Conservation (phyloP, 2,888 invertebrate species). For the Helobdella robusta region DNA sequence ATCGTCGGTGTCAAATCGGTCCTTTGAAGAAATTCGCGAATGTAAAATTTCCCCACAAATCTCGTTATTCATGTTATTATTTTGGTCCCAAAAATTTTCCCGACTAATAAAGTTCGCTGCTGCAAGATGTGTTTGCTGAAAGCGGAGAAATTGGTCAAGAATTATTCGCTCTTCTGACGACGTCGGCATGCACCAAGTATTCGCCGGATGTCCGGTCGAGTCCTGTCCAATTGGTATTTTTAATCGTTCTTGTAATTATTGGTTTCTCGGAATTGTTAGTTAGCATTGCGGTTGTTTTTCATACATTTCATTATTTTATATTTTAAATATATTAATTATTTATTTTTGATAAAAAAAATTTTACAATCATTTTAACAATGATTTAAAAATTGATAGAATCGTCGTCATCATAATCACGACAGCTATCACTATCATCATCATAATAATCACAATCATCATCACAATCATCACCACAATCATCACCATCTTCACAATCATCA, state of each 20-base stretch:
- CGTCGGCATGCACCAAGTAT: conserved; percentile 78
- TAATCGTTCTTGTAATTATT: too few species aligned
- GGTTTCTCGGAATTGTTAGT: neutral
- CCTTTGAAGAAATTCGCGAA: too few species aligned
- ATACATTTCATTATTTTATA: neutral
- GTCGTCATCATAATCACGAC: too few species aligned
- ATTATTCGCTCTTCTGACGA: conserved; percentile 80
- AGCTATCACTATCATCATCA: too few species aligned
- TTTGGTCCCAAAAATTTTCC: conserved; percentile 37
- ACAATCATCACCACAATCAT: too few species aligned
- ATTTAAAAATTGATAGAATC: neutral
- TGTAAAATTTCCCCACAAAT: too few species aligned
- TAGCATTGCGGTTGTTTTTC: neutral
- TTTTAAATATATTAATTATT: conserved; percentile 44
- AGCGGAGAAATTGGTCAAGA: conserved; percentile 78
- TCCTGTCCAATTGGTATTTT: conserved; percentile 4
- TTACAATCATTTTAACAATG: neutral
- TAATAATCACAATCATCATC: too few species aligned
- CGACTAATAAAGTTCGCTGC: conserved; percentile 57
- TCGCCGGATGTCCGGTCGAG: conserved; percentile 68
- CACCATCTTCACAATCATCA: too few species aligned
- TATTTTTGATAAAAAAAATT: neutral
- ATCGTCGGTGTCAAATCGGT: too few species aligned
- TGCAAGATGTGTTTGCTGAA: conserved; percentile 75
- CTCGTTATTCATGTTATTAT: neutral